Conservation (phyloP, 2,113 vertebrate genomes). For the Gallinago paraguaiae region DNA sequence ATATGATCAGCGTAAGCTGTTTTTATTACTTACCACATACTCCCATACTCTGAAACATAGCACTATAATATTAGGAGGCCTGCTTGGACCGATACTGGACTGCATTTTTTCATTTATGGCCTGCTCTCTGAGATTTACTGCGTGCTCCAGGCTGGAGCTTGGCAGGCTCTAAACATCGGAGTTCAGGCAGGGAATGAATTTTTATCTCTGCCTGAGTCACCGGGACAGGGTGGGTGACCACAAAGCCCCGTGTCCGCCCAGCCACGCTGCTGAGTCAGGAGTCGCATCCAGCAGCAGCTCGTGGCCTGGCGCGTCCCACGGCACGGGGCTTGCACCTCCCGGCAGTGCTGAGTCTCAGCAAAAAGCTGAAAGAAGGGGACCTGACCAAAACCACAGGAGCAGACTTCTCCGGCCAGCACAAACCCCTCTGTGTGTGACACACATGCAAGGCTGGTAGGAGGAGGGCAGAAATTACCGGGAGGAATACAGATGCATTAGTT, state of each 20-base stretch:
- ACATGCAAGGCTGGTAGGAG: neutral
- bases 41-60: neutral
- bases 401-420: neutral
- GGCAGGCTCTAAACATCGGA: neutral
- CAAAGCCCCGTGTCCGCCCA: neutral
- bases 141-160: neutral
- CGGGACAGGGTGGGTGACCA: neutral
- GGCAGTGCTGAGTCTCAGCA: neutral
- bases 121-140: neutral
- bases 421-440: neutral
- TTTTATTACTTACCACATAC: neutral
- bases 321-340: neutral
- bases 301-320: neutral
- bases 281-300: neutral
- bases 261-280: constrained; percentile 42
- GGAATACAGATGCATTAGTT: neutral
- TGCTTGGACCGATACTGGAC: neutral
- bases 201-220: constrained; percentile 30
- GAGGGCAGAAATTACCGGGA: neutral
- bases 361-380: neutral
- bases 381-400: neutral
- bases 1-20: neutral
- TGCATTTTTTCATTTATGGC: constrained; percentile 20
- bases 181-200: neutral
- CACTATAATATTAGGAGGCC: neutral